Base-by-base conservation (phyloP, 2,888 invertebrate genomes). In the Osedax frankpressi region DNA sequence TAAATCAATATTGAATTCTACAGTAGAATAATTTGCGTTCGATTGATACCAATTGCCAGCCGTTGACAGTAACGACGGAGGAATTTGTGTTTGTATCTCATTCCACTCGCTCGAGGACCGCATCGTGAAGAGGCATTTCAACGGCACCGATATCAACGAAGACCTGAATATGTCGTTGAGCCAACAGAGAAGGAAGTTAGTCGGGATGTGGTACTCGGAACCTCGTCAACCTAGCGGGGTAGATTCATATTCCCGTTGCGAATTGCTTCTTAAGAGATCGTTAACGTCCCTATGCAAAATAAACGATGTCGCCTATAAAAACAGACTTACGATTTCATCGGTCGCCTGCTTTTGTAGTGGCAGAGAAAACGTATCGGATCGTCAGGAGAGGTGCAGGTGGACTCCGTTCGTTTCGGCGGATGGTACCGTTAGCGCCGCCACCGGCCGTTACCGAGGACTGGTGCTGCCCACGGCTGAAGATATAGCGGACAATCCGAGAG, bases 21-120 rank as follows among this genome's bases (percentile, higher is more conserved):
- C n/a, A n/a, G n/a, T n/a, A n/a, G n/a, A n/a, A n/a, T n/a, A n/a
- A n/a, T n/a, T n/a, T n/a, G n/a, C n/a, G n/a, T n/a, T n/a, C n/a
- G n/a, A n/a, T n/a, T n/a, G n/a, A n/a, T n/a, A n/a, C n/a, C n/a
- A n/a, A n/a, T n/a, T n/a, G n/a, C n/a, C n/a, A n/a, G n/a, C n/a
- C n/a, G n/a, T n/a, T n/a, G n/a, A 89, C 26, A 44, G 44, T 19
- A 19, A 19, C 19, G 28, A 28, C 27, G 29, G 77, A 59, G 95
- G 95, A 0, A 87, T 89, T 75, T 83, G 95, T 75, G 89, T 92
- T 0, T 89, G 91, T 0, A 88, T 96, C 62, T 89, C 92, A 19
- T 96, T 95, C 84, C 94, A 95, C 85, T 94, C 94, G 0, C 86
- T 94, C 28, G 94, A 96, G 87, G 96, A 96, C 83, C 91, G 91